These are phyloP conservation scores for Cheilosia variabilis DNA, from an alignment of 2,888 invertebrate genomes.

Conservation along the genomic window DNA sequence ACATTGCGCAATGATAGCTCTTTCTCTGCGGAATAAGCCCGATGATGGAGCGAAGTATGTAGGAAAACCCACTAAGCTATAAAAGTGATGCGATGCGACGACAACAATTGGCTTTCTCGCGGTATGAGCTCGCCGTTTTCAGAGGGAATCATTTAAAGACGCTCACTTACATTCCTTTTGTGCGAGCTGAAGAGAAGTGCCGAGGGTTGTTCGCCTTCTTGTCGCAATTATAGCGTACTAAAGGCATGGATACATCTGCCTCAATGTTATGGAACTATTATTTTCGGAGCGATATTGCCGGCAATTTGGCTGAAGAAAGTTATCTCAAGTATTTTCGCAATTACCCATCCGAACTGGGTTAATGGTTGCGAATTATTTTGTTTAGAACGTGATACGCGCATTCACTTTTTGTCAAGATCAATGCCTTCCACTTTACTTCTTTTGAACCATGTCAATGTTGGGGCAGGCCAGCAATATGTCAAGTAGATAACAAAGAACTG, in stretches of 20 bases:
- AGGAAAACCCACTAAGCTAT: slow-evolving; percentile 20
- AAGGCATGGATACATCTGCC: slow-evolving; percentile 6
- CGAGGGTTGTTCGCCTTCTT: slow-evolving; percentile 4
- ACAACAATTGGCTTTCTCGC: slow-evolving; percentile 70
- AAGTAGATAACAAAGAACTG: too few relatives aligned
- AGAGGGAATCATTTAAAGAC: neutral
- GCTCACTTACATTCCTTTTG: slow-evolving; percentile 24
- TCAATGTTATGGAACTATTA: slow-evolving; percentile 19
- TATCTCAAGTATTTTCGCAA: slow-evolving; percentile 42
- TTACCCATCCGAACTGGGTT: slow-evolving; percentile 45
- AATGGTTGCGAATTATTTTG: slow-evolving; percentile 26
- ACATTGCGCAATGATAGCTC: slow-evolving; percentile 51
- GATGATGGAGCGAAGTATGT: slow-evolving; percentile 21
- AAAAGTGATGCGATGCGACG: slow-evolving; percentile 34
- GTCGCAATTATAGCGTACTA: slow-evolving; percentile 26
- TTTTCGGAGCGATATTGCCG: slow-evolving; percentile 37
- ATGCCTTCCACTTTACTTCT: too few relatives aligned
- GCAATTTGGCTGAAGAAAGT: slow-evolving; percentile 60
- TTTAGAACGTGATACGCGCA: too few relatives aligned
- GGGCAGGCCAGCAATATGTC: too few relatives aligned
- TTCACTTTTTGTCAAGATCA: too few relatives aligned
- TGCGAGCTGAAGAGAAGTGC: slow-evolving; percentile 8
- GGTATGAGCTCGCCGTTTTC: too few relatives aligned
- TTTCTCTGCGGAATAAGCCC: slow-evolving; percentile 25
- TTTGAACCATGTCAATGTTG: too few relatives aligned